Evolutionary conservation across 2,797 vertebrate genomes (phyloP).

Genomic region (Huso huso): DNA sequence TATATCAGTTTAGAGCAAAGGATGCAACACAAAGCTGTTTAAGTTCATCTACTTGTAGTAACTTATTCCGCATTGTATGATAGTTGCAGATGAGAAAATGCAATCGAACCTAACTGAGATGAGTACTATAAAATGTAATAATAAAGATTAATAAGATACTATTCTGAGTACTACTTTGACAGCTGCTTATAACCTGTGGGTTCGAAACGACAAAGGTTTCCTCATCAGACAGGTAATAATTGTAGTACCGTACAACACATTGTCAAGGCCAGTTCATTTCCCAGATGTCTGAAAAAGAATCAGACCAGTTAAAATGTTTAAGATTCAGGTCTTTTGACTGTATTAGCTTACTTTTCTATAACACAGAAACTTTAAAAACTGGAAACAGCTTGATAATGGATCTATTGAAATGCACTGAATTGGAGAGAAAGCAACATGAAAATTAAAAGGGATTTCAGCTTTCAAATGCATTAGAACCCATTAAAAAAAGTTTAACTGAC

Average conservation of each 20-base stretch:
- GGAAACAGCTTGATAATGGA: constrained; percentile 44
- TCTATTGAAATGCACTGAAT: constrained; percentile 52
- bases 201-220: too few species aligned
- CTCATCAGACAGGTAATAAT: too few species aligned
- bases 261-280: constrained; percentile 51
- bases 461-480: constrained; percentile 55
- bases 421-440: constrained; percentile 23
- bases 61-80: too few species aligned
- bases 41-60: too few species aligned
- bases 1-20: too few species aligned
- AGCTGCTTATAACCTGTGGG: too few species aligned
- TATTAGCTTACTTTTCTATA: constrained; percentile 9
- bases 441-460: constrained; percentile 41
- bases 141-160: too few species aligned
- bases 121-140: too few species aligned
- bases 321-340: constrained; percentile 53
- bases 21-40: too few species aligned
- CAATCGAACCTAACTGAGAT: too few species aligned
- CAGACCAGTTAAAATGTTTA: constrained; percentile 38
- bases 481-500: constrained; percentile 56
- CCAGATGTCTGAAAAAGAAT: constrained; percentile 42
- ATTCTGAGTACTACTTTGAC: too few species aligned
- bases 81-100: too few species aligned
- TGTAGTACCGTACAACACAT: constrained; percentile 34
- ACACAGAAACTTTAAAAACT: constrained; percentile 29